phyloP scores from a whole-genome alignment of 2,113 vertebrate species.

The Ceyx melanurus region DNA sequence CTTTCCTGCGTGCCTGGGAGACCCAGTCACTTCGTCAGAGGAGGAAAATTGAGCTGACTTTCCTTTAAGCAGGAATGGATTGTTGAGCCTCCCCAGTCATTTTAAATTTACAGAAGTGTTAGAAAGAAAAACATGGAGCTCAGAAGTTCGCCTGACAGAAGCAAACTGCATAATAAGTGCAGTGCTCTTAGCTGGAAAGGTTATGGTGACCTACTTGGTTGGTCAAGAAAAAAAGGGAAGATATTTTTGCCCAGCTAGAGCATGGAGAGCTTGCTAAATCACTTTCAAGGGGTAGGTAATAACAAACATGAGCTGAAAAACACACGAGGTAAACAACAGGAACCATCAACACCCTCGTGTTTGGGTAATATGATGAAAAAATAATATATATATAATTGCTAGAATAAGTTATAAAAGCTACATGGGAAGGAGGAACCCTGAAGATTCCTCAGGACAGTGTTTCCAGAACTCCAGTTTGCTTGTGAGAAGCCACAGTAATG shows the following conservation, averaged over 20 bases:
- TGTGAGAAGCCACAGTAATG: too few relatives aligned
- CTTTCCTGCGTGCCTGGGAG: neutral
- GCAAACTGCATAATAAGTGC: neutral
- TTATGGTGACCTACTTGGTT: neutral
- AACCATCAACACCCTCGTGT: neutral
- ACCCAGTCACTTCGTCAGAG: neutral
- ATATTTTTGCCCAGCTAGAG: neutral
- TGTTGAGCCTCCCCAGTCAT: neutral
- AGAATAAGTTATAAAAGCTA: accelerated
- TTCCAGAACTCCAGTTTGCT: neutral
- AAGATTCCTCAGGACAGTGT: neutral
- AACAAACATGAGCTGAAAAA: neutral
- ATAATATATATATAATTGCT: neutral
- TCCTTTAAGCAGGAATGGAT: neutral
- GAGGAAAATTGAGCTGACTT: constrained; percentile 12
- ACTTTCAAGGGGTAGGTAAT: accelerated
- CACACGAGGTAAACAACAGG: accelerated
- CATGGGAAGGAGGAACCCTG: neutral
- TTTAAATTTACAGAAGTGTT: neutral
- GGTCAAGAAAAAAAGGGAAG: too few relatives aligned
- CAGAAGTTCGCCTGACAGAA: neutral
- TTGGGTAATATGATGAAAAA: neutral
- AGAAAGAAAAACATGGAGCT: neutral
- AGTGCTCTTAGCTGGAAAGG: neutral
- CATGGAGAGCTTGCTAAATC: accelerated